A percentile compares a stretch with the other conserved stretches of the same genome.
Evolutionary conservation across 1,140 invertebrate species (phyloP).

Genomic region (Drosophila grimshawi): DNA sequence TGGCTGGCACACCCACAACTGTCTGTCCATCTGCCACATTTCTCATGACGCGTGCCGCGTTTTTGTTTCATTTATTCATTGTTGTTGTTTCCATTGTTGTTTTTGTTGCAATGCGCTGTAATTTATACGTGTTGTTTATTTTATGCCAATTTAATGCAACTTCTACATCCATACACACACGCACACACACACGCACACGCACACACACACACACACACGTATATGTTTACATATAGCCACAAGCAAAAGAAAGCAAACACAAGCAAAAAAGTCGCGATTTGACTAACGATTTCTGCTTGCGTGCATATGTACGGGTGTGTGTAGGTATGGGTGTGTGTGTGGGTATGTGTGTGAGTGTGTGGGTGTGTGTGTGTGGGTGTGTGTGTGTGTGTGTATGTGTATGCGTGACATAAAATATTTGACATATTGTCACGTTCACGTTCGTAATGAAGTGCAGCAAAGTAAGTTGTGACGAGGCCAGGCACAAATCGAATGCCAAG

Average conservation of each 20-base stretch:
- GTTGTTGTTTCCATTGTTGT: conserved; percentile 31
- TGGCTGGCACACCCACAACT: not conserved
- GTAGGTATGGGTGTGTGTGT: not conserved
- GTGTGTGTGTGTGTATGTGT: conserved; percentile 1
- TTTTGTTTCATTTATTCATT: conserved; percentile 73
- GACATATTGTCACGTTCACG: conserved; percentile 49
- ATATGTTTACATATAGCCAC: conserved; percentile 10
- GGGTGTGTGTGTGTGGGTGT: not conserved
- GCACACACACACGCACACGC: conserved; percentile 8
- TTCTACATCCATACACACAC: conserved; percentile 29
- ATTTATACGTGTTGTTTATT: conserved; percentile 81
- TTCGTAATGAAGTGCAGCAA: conserved; percentile 33
- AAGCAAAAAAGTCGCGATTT: conserved; percentile 45
- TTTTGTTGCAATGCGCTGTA: conserved; percentile 52
- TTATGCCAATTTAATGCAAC: conserved; percentile 81
- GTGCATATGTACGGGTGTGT: not conserved
- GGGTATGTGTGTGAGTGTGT: not conserved
- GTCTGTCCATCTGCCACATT: conserved; percentile 57
- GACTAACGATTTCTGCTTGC: conserved; percentile 28
- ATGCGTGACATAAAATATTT: conserved; percentile 35
- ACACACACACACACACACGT: conserved; percentile 1
- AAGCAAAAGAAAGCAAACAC: conserved; percentile 37
- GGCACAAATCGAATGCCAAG: conserved; percentile 11
- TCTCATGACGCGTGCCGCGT: conserved; percentile 44
- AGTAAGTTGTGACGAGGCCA: not conserved